phyloP scores from a whole-genome alignment of 2,888 invertebrate species.

The Drosophila yooni region DNA sequence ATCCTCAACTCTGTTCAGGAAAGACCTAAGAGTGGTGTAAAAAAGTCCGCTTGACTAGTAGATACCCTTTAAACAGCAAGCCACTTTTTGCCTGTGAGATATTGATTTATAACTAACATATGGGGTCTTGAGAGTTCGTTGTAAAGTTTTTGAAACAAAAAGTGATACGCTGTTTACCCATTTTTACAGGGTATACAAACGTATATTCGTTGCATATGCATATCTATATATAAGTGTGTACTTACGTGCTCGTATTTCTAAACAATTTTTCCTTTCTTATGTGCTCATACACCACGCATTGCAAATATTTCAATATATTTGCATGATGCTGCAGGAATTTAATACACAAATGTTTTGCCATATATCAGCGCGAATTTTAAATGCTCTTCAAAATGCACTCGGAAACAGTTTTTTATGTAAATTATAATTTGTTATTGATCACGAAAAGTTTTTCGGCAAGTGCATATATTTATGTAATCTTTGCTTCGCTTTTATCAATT shows the following conservation, averaged over 20 bases:
- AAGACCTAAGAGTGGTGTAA: background rate
- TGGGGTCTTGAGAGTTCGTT: no score
- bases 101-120: background rate
- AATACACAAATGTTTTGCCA: constrained; percentile 14
- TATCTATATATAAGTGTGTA: background rate
- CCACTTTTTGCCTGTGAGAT: no score
- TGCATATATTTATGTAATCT: background rate
- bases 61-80: background rate
- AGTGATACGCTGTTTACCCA: background rate
- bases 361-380: background rate
- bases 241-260: constrained; percentile 46
- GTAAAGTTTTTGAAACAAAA: background rate
- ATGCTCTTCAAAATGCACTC: constrained; percentile 22
- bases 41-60: background rate
- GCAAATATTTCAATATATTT: constrained; percentile 60
- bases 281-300: constrained; percentile 39
- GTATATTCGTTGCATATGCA: background rate
- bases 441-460: background rate
- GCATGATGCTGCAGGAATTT: constrained; percentile 32
- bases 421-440: background rate
- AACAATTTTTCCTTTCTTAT: constrained; percentile 61
- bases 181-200: background rate
- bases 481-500: background rate
- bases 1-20: background rate
- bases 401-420: background rate